Percentiles rank a stretch among this genome's conserved stretches.
Conservation (phyloP, 2,113 vertebrate species). For the Casuarius casuarius region DNA sequence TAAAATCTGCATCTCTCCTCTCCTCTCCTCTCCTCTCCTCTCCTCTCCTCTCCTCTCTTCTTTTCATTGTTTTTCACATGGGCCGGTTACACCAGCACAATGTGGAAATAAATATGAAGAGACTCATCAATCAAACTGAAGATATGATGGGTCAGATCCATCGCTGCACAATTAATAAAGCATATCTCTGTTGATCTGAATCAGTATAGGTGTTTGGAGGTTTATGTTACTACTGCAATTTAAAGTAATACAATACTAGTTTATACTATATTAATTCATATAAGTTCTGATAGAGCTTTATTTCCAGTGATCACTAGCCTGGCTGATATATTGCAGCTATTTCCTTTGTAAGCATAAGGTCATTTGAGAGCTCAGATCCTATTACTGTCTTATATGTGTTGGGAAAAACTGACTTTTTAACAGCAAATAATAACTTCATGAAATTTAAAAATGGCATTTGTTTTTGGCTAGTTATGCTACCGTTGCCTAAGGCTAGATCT, state of each 20-base stretch:
- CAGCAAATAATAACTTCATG: constrained; percentile 66
- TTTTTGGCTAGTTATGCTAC: constrained; percentile 65
- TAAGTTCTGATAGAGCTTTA: constrained; percentile 11
- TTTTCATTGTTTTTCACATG: not conserved
- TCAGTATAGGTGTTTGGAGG: not conserved
- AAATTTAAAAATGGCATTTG: constrained; percentile 69
- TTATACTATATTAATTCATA: constrained; percentile 42
- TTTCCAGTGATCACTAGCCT: constrained; percentile 25
- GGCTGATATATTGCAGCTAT: constrained; percentile 40
- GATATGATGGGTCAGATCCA: not conserved
- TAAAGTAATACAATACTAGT: not conserved
- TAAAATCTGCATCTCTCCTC: not conserved
- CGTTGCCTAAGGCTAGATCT: constrained; percentile 60
- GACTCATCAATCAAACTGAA: not conserved
- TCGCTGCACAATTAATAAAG: constrained; percentile 49
- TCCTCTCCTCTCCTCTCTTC: not conserved
- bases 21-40: not conserved
- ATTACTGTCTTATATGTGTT: constrained; percentile 55
- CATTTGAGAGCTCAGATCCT: constrained; percentile 52
- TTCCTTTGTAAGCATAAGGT: constrained; percentile 59
- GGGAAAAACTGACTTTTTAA: constrained; percentile 65
- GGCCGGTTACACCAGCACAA: not conserved
- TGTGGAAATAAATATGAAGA: not conserved
- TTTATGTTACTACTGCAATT: not conserved
- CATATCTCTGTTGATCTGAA: not conserved